These are phyloP conservation scores for Nylanderia fulva DNA, from an alignment of 1,140 invertebrate genomes.

Conservation along the genomic window DNA sequence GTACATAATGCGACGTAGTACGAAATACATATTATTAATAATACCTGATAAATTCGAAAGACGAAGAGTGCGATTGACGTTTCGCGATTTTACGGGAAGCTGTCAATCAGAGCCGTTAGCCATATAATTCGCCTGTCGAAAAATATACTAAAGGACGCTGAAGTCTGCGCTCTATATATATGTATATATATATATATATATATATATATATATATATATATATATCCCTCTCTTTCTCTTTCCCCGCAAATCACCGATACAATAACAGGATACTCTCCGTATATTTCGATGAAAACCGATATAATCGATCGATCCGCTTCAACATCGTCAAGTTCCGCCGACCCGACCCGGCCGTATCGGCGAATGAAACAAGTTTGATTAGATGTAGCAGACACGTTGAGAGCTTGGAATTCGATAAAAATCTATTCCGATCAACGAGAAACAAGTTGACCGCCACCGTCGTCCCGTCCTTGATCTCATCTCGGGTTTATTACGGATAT, in stretches of 20 bases:
- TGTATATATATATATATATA: too few species aligned
- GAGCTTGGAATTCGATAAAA: conserved; percentile 14
- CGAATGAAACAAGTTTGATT: conserved; percentile 42
- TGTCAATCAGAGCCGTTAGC: not conserved
- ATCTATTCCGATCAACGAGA: conserved; percentile 24
- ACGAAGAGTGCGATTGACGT: not conserved
- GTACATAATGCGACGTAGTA: not conserved
- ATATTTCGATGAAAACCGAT: conserved; percentile 20
- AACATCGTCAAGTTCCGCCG: conserved; percentile 1
- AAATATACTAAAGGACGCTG: not conserved
- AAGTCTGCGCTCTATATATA: too few species aligned
- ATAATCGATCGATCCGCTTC: conserved; percentile 36
- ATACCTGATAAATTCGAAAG: not conserved
- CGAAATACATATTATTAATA: not conserved
- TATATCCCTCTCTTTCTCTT: too few species aligned
- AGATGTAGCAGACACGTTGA: conserved; percentile 19
- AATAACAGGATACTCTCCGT: conserved; percentile 26
- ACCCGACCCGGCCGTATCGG: not conserved
- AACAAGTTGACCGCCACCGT: not conserved
- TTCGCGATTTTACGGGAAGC: not conserved
- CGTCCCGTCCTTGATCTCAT: not conserved
- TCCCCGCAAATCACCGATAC: conserved; percentile 2
- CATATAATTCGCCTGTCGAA: conserved; percentile 17
- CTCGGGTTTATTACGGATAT: not conserved
- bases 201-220: too few species aligned